Base-by-base conservation (phyloP, 2,797 vertebrate species). In the Clarias pachynema region DNA sequence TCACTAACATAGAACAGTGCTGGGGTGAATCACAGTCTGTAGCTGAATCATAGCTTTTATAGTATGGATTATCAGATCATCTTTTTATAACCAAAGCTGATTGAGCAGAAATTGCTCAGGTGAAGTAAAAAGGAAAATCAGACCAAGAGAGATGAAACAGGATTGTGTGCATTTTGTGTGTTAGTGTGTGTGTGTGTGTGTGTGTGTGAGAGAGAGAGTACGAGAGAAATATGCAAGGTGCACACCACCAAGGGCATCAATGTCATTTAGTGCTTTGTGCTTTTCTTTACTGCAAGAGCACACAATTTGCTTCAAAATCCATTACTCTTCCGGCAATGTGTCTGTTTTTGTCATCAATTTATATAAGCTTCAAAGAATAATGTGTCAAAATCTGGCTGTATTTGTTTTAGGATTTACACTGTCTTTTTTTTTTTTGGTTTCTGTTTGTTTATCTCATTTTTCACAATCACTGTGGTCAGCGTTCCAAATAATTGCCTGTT, bases 401-500 rank as follows among this genome's bases (percentile, higher is more conserved):
- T 86, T 82, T 84, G 75, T 85, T 87, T 85, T 62, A 81, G 70
- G 37, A 70, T 87, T 87, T 37, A 57, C 59, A 44, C 37, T 79
- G 29, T 53, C 3, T 53, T 53, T 14, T 10, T 49, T 49, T 10
- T 82, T 34, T 31, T 77, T 53, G 12, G 37, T 79, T 60, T 70
- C 44, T 75, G 40, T 86, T 75, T 24, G 40, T 84, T 57, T 57
- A 70, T 81, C 63, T 80, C 85, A 78, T 87, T 85, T 86, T 40
- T 62, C 90, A 86, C 85, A 53, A 53, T 53, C 49, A 83, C 65
- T 84, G 86, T 84, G 91, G 89, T 88, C 88, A 89, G 90, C 89
- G 89, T 93, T 92, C 92, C 90, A 63, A 87, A 85, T 63, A 85
- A 66, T 82, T 87, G 88, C 86, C 90, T 92, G 92, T 89, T 93